Percentiles rank a stretch among this genome's conserved stretches.
Evolutionary conservation across 2,797 vertebrate species (phyloP).

Genomic region (Mareca penelope): DNA sequence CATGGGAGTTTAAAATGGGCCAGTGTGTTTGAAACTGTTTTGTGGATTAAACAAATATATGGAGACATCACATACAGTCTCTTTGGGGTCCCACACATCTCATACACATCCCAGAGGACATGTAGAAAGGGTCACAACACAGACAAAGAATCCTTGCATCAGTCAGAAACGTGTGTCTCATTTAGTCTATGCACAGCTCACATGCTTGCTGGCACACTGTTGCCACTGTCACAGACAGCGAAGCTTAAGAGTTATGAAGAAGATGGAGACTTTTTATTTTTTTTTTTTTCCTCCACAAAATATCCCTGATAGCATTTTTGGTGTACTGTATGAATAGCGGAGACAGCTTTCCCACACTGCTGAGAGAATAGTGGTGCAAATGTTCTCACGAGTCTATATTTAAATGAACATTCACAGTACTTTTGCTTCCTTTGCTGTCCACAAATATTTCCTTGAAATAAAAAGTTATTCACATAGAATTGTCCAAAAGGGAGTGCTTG

Average conservation of each 20-base stretch:
- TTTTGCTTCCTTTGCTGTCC: not conserved
- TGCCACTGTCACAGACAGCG: not conserved
- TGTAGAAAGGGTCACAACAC: not conserved
- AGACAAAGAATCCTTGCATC: not conserved
- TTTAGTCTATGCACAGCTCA: not conserved
- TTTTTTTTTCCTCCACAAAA: not conserved
- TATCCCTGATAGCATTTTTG: not conserved
- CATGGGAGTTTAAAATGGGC: not conserved
- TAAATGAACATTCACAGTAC: not conserved
- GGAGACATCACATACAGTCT: not conserved
- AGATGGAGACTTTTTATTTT: not conserved
- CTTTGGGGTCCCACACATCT: not conserved
- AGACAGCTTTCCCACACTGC: not conserved
- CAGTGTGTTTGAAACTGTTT: not conserved
- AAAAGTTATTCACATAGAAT: not conserved
- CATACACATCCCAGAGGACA: not conserved
- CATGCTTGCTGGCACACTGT: fast-evolving
- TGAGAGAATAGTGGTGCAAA: not conserved
- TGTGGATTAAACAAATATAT: not conserved
- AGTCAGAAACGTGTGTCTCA: not conserved
- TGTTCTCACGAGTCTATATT: not conserved
- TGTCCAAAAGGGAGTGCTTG: not conserved
- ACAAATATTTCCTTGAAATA: not conserved
- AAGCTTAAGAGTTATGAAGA: not conserved
- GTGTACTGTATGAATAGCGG: not conserved